Evolutionary conservation across 2,888 invertebrate genomes (phyloP), one percentile per base, ranked within the genome.

Genomic region (Spisula solida): DNA sequence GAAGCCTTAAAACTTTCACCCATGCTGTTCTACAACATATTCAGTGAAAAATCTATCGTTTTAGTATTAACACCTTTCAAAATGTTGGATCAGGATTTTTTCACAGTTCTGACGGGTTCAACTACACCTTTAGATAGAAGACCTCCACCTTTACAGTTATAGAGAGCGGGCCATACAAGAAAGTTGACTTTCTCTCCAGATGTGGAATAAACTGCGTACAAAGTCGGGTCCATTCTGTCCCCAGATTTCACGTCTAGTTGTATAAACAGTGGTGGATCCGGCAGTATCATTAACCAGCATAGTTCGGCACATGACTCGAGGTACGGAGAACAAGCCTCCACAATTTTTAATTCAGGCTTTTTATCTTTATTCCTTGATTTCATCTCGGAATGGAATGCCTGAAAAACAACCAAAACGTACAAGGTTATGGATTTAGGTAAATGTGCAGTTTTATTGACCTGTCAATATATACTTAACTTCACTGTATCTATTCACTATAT

Each of bases 121-220:
- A 82, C 89, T 2, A 84, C 86, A 20, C 91, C 91, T 60, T 89
- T 91, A 0, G 87, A 70, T 12, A 91, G n/a, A 10, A 91, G 70
- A 41, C 91, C 91, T 14, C 91, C 91, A n/a, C 83, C 85, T 51
- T 80, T 47, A 60, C 60, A 60, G n/a, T 81, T 87, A 31, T 48
- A 81, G 29, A 91, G 78, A 14, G 89, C 83, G 4, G 91, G 91
- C 91, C 91, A 91, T 5, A 91, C 91, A 2, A 89, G 75, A 70
- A 81, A 91, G 51, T 89, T 86, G 41, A 87, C 78, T 20, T 41
- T 89, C 31, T 87, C 83, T 20, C 89, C 89, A 29, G 82, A 80
- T 6, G 84, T 66, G 14, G 82, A 81, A 31, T 89, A 89, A n/a
- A 51, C 8, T 12, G 83, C 75, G 75, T 85, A 91, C 6, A 60